Base-by-base conservation (phyloP, 2,888 invertebrate species). In the Papilio elwesi region DNA sequence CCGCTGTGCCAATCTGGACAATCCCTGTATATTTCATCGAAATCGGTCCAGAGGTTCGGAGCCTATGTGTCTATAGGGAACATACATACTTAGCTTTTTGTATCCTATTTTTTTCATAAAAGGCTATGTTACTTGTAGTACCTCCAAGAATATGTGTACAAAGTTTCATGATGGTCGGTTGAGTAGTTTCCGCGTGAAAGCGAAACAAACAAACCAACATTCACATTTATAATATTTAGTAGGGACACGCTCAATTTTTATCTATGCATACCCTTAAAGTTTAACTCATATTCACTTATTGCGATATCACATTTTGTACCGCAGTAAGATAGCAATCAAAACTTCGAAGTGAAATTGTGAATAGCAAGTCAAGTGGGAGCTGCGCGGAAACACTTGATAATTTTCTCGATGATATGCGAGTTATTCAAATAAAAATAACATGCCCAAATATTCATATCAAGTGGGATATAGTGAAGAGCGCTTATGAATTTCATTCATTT, bases 401-500 rank as follows among this genome's bases (percentile, higher is more conserved):
- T 63, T 59, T 68, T 36, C 13, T 43, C 59, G 49, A 51, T 59
- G 59, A 16, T 43, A 63, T 43, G 43, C 43, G 43, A 69, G 69
- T 63, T 38, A 52, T 69, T 63, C 51, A 62, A 69, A 69, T 63
- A 74, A 66, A 75, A 75, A 74, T 67, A 76, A 71, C 75, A 76
- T 80, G 74, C 77, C 80, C 80, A 84, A 85, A 84, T 85, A 85
- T 85, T 84, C 80, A 84, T 83, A 85, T 85, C 78, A 78, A 82
- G 80, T 80, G 81, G 81, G 80, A 82, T 80, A 83, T 77, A 80
- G 79, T 78, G 81, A 77, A 82, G 80, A 81, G 82, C 78, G 81
- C 85, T 85, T 85, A 82, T 83, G 82, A 85, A 85, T 85, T 86
- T 81, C 77, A 85, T 86, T 83, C 79, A 78, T 79, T 80, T 82